Percentiles rank a stretch among this genome's conserved stretches.
Evolutionary conservation across 2,113 vertebrate genomes (phyloP).

Genomic region (Microcebus murinus): DNA sequence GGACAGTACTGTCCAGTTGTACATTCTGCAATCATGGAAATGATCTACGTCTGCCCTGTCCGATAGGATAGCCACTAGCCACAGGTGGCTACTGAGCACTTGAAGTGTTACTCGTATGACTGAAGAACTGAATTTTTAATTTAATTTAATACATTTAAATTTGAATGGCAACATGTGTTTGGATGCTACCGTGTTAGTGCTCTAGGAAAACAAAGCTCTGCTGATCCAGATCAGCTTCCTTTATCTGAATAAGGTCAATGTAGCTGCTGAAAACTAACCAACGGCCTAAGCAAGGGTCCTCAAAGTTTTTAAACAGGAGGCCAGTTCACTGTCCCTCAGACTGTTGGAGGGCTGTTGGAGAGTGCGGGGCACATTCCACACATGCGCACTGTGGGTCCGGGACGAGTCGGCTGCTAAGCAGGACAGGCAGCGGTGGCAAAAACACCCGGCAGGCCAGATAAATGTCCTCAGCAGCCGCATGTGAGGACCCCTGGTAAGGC

Average conservation of each 20-base stretch:
- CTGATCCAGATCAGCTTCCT: background rate
- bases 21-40: accelerated
- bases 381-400: no score
- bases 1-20: accelerated
- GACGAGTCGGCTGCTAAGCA: no score
- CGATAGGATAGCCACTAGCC: background rate
- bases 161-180: background rate
- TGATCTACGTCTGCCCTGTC: background rate
- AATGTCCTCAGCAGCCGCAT: no score
- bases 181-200: background rate
- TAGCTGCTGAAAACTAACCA: background rate
- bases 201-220: background rate
- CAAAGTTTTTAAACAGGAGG: no score
- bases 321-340: no score
- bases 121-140: background rate
- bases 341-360: no score
- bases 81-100: background rate
- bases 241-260: background rate
- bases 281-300: background rate
- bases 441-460: no score
- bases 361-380: no score
- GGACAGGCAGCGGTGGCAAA: no score
- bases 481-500: no score
- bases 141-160: background rate
- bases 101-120: background rate